These are phyloP conservation scores for Orius laevigatus DNA, from an alignment of 1,140 invertebrate species.

Conservation along the genomic window DNA sequence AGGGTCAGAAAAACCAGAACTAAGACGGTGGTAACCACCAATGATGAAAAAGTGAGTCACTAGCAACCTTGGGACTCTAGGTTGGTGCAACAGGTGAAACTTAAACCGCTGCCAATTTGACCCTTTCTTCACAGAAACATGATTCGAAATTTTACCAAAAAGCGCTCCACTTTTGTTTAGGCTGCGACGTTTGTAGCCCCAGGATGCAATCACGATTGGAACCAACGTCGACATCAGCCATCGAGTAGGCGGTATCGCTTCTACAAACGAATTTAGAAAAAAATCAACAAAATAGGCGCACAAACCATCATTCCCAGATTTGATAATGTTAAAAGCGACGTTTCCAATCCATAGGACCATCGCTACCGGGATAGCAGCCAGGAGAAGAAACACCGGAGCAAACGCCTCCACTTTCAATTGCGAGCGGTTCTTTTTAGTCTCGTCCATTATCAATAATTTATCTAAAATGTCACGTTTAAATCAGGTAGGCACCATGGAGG, in stretches of 20 bases:
- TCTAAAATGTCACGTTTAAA: no score
- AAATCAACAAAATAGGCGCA: conserved; percentile 10
- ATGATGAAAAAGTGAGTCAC: no score
- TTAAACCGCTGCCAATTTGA: no score
- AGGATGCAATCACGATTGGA: conserved; percentile 44
- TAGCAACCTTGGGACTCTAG: no score
- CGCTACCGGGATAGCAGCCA: conserved; percentile 49
- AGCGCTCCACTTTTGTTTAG: conserved; percentile 51
- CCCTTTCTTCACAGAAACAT: background rate
- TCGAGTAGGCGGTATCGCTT: conserved; percentile 50
- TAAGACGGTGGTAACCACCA: no score
- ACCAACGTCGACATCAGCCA: conserved; percentile 53
- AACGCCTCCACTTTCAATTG: no score
- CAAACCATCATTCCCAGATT: conserved; percentile 36
- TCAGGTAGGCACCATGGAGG: no score
- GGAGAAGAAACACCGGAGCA: conserved; percentile 40
- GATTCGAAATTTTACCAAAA: conserved; percentile 33
- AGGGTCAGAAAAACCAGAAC: no score
- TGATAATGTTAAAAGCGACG: conserved; percentile 42
- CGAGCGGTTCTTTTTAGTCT: no score
- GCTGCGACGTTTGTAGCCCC: conserved; percentile 48
- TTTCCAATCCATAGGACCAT: conserved; percentile 56
- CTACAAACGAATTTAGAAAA: conserved; percentile 29
- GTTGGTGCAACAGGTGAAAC: no score
- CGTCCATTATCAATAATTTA: no score